These are phyloP conservation scores for Drosophila anceps DNA, from an alignment of 2,888 invertebrate genomes.

Conservation along the genomic window DNA sequence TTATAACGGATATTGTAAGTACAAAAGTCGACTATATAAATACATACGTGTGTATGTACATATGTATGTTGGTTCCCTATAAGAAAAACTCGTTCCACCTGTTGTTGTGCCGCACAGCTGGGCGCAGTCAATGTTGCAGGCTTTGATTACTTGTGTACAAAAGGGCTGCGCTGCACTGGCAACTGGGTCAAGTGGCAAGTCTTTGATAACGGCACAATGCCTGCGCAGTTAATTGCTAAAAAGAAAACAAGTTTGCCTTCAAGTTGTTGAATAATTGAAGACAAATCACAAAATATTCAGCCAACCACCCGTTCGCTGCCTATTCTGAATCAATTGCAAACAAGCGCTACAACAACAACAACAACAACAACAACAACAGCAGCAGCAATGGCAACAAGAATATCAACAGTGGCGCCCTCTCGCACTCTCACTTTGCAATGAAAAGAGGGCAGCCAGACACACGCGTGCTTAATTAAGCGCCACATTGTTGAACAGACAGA, in stretches of 20 bases:
- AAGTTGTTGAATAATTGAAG: constrained; percentile 61
- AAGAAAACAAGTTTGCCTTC: constrained; percentile 48
- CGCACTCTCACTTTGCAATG: constrained; percentile 27
- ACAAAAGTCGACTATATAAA: constrained; percentile 2
- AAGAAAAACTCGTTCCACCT: constrained; percentile 56
- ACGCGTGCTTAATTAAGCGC: constrained; percentile 75
- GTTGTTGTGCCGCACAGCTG: constrained; percentile 41
- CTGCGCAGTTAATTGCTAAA: constrained; percentile 38
- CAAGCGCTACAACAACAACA: constrained; percentile 31
- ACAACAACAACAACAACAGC: constrained; percentile 23
- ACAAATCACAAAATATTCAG: constrained; percentile 49
- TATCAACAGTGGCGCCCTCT: constrained; percentile 18
- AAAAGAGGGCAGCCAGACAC: constrained; percentile 46
- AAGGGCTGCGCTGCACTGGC: constrained; percentile 37
- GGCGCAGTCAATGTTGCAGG: constrained; percentile 25
- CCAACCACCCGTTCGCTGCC: constrained; percentile 29
- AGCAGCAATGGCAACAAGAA: constrained; percentile 7
- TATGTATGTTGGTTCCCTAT: constrained; percentile 6
- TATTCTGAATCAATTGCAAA: constrained; percentile 58
- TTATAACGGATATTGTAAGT: constrained; percentile 30
- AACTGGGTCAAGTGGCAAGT: constrained; percentile 46
- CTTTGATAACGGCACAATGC: constrained; percentile 36
- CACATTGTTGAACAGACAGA: constrained; percentile 39
- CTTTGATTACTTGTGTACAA: constrained; percentile 18
- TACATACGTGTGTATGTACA: not conserved